Base-by-base conservation (phyloP, 1,140 invertebrate species). In the Aplysia californica region DNA sequence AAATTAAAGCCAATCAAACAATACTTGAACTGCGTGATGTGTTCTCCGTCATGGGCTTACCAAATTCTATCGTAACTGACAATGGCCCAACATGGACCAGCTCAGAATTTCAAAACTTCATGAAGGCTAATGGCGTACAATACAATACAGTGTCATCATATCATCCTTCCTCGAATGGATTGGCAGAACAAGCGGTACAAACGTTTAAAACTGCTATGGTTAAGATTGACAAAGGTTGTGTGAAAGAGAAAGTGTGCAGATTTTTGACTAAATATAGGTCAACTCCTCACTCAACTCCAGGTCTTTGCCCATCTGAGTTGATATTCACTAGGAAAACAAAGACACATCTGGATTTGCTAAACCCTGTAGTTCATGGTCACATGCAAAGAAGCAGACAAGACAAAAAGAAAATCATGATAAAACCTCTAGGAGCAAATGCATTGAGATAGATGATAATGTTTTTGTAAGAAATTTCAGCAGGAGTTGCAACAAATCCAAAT, bases 141-240 rank as follows among this genome's bases (percentile, higher is more conserved):
- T n/a, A 50, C 44, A 50, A 15, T 15, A 50, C 44, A 50, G n/a
- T n/a, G 10, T 50, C 44, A n/a, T n/a, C 44, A n/a, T 50, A 50
- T n/a, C 44, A 50, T n/a, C 44, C 44, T 50, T 15, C 44, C n/a
- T 10, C 10, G n/a, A 50, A 50, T n/a, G 44, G 44, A 15, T n/a
- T 50, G n/a, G 44, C 44, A 50, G 58, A 61, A 61, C 10, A 26
- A 61, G 58, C 58, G 10, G 58, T 61, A 20, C 10, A 29, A 10
- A 61, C 26, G 6, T 61, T 61, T 61, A 61, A 61, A 61, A 61
- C 10, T 61, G 58, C 58, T 10, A 61, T 61, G 58, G 26, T 61
- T 31, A 61, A 61, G 29, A 10, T 61, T 23, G 29, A 6, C 58
- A 61, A 61, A 61, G 58, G 10, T 61, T 61, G 26, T 6, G 6